A percentile compares a stretch with the other conserved stretches of the same genome.
These are phyloP conservation scores for Heliconius cydno DNA, from an alignment of 2,888 invertebrate genomes.

Conservation along the genomic window DNA sequence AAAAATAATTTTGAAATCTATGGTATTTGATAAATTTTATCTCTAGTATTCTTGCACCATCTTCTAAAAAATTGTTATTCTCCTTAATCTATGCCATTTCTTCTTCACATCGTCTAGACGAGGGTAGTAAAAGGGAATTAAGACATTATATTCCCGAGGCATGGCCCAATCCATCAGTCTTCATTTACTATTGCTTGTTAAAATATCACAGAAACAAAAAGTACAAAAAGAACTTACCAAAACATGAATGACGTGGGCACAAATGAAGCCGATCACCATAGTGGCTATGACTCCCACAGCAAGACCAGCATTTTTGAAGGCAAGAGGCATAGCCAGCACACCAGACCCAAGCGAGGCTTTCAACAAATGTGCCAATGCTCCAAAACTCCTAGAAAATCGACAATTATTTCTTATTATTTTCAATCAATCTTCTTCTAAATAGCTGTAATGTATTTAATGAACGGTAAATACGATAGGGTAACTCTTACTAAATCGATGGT, in stretches of 20 bases:
- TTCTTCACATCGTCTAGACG: no score
- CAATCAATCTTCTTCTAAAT: no score
- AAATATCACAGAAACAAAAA: background rate
- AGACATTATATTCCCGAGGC: background rate
- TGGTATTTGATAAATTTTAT: no score
- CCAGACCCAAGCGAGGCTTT: constrained; percentile 98
- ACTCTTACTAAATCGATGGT: background rate
- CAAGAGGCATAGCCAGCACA: constrained; percentile 95
- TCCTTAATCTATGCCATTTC: no score
- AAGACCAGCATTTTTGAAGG: constrained; percentile 93
- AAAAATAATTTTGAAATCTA: no score
- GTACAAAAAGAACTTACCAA: constrained; percentile 86
- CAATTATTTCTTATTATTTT: no score
- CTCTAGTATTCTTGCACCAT: no score
- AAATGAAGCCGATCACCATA: constrained; percentile 91
- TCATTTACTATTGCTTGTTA: background rate
- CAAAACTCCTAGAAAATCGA: constrained; percentile 85
- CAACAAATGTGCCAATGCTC: constrained; percentile 94
- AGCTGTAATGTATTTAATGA: no score
- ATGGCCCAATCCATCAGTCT: background rate
- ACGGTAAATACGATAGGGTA: no score
- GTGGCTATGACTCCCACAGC: constrained; percentile 90
- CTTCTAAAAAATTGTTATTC: no score
- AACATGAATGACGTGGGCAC: constrained; percentile 96
- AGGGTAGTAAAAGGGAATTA: no score